phyloP scores from a whole-genome alignment of 2,113 vertebrate genomes.

The Antechinus stuartii region DNA sequence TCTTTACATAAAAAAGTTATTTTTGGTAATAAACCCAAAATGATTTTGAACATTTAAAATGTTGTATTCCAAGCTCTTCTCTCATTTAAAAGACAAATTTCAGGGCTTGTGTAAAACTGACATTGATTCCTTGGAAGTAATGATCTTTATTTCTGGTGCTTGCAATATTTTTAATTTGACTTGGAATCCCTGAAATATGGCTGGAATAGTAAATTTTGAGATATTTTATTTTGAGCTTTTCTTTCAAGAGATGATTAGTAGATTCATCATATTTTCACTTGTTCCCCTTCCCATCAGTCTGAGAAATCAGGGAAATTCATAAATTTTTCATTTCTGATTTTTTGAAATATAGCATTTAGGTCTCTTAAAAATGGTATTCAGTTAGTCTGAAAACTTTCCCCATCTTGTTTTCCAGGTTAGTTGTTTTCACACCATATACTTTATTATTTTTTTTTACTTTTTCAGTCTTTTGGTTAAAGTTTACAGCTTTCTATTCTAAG shows the following conservation, averaged over 20 bases:
- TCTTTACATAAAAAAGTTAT: not conserved
- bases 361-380: too few relatives aligned
- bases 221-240: not conserved
- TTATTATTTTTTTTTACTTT: too few relatives aligned
- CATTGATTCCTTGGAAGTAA: not conserved
- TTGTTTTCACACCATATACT: too few relatives aligned
- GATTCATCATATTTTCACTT: too few relatives aligned
- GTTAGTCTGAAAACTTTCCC: too few relatives aligned
- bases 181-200: not conserved
- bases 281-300: too few relatives aligned
- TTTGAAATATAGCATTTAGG: too few relatives aligned
- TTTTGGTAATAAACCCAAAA: not conserved
- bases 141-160: not conserved
- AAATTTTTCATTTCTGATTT: too few relatives aligned
- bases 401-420: too few relatives aligned
- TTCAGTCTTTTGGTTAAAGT: too few relatives aligned
- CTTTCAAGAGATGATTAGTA: not conserved
- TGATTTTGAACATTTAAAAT: not conserved
- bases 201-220: not conserved
- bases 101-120: not conserved
- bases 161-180: not conserved
- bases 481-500: too few relatives aligned
- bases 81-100: not conserved
- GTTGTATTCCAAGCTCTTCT: not conserved
- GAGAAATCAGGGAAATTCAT: too few relatives aligned